Base-by-base conservation (phyloP, 2,113 vertebrate species). In the Varanus komodoensis region DNA sequence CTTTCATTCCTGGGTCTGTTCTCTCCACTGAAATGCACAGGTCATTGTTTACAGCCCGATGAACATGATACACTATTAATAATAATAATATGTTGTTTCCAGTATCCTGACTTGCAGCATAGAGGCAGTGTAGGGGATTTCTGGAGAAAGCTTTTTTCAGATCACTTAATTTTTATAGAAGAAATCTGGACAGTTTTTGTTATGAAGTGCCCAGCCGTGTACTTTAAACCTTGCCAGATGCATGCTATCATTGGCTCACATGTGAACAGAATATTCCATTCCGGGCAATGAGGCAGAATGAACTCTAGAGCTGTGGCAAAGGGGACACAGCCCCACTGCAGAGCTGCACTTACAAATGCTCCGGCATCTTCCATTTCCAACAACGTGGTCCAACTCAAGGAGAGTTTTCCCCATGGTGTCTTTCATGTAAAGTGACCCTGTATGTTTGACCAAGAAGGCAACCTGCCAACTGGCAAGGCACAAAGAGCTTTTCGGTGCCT, bases 391-490 rank as follows among this genome's bases (percentile, higher is more conserved):
- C 38, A 78, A 52, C 68, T 93, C 71, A 73, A 89, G 0, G 38
- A 44, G 38, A 44, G 3, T 44, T 44, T 44, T 44, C 38, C 38
- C 38, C 38, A 44, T 44, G 38, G 38, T 44, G 38, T 44, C 38
- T 44, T 44, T 44, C 38, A 44, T 44, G 0, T 50, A 57, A 95
- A 93, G 68, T 57, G 80, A 86, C 73, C 81, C 80, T 79, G 88
- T 84, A 73, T 81, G 38, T 69, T 94, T 73, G 92, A 77, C 75
- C 91, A 87, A 64, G 32, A 64, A 85, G 52, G 25, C 92, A 92
- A 23, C 2, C 25, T 38, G 38, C 38, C 38, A 44, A 44, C 38
- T 44, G 38, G 44, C 67, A 0, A 0, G 2, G 29, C 64, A 79
- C 87, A 87, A 86, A n/a, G 67, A 48, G 38, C 38, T 71, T 38